These are phyloP conservation scores for Megalops atlanticus DNA, from an alignment of 2,113 vertebrate species.

Conservation along the genomic window DNA sequence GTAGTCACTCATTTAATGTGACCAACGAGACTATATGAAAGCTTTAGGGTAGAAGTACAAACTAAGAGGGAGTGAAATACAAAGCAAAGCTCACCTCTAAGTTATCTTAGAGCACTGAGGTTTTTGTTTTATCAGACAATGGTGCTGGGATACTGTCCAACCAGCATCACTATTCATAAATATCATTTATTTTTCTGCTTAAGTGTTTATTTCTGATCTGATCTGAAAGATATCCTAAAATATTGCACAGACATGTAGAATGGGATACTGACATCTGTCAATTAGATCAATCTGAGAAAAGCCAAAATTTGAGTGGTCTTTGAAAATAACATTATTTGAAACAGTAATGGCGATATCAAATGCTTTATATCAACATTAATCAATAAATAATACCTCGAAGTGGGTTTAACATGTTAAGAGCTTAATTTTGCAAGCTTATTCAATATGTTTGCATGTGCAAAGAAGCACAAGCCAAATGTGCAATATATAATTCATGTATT, in stretches of 20 bases:
- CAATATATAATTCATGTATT: background rate
- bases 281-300: background rate
- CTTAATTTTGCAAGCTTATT: conserved; percentile 12
- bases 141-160: too few species aligned
- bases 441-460: background rate
- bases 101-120: background rate
- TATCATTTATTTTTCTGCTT: background rate
- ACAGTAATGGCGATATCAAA: background rate
- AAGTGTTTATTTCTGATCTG: background rate
- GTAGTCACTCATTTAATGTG: background rate
- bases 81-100: background rate
- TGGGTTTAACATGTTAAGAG: background rate
- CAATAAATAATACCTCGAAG: background rate
- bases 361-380: background rate
- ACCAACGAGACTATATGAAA: conserved; percentile 2
- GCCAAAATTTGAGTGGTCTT: background rate
- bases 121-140: background rate
- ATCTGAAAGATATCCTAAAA: background rate
- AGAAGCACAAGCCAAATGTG: background rate
- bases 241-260: background rate
- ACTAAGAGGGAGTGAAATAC: background rate
- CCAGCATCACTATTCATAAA: background rate
- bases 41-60: background rate
- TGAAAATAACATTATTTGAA: background rate
- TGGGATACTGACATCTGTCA: too few species aligned